Evolutionary conservation across 2,113 vertebrate species (phyloP), one percentile per base, ranked within the genome.

Genomic region (Protomyctophum bolini): DNA sequence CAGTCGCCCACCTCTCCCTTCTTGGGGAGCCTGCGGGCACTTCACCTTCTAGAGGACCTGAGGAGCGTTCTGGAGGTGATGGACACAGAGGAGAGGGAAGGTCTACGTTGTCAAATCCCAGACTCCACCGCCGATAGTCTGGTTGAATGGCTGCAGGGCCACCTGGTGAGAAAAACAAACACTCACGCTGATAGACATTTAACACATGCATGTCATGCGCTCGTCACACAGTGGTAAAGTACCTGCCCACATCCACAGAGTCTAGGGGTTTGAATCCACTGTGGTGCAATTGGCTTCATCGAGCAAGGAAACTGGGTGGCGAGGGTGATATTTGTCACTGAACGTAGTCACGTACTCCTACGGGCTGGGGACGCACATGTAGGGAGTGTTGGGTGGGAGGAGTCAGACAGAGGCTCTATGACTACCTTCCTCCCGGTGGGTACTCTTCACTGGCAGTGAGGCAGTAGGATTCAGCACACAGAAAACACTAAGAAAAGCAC

Each of bases 1-100:
- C 97, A 98, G 88, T 99, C 97, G 0, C 97, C 97, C 29, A 97
- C 96, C 0, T 98, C 97, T 5, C 97, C 97, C 0, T 98, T 97
- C 88, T 95, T 98, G 93, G 96, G 97, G 14, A 88, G 91, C 73
- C 85, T 98, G 75, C 92, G 96, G 49, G 97, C 94, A 0, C 90
- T 99, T 73, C 96, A 99, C 66, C 93, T 98, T 0, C 91, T 98
- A 69, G 97, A 99, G 71, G 97, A 99, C 71, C 87, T 98, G 57
- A 86, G 96, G 12, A 93, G 95, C 0, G 74, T 98, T 80, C 83
- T 99, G 69, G 96, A 98, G 85, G 82, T 98, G 89, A 97, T 98
- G 97, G 97, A 98, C 29, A 86, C 91, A 0, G 97, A 99, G 0
- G 97, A 98, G 87, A 94, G 95, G 72, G 97, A 98, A 52, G 95